Percentiles rank a stretch among this genome's conserved stretches.
phyloP scores from a whole-genome alignment of 2,797 vertebrate species.

The Pelochelys cantorii region DNA sequence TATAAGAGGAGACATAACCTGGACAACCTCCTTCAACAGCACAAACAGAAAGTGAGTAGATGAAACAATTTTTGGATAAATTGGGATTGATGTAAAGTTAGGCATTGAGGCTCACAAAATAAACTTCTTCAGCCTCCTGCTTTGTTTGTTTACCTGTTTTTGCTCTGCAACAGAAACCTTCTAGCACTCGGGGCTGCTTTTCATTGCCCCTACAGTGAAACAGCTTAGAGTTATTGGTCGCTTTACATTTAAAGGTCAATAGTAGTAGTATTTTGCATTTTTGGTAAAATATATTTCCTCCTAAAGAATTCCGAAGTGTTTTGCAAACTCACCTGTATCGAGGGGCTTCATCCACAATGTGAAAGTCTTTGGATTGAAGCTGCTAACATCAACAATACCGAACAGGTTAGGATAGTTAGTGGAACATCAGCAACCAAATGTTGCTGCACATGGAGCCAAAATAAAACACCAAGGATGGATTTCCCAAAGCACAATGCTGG shows the following conservation, averaged over 20 bases:
- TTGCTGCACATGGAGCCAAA: neutral
- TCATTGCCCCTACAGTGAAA: conserved; percentile 6
- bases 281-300: neutral
- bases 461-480: neutral
- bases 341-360: neutral
- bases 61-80: neutral
- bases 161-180: neutral
- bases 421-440: neutral
- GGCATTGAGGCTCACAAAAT: neutral
- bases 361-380: neutral
- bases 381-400: neutral
- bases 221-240: neutral
- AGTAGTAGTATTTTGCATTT: neutral
- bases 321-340: neutral
- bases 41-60: conserved; percentile 87
- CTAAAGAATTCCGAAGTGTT: neutral
- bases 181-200: neutral
- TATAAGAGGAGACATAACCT: conserved; percentile 98
- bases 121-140: neutral
- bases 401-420: neutral
- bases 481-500: neutral
- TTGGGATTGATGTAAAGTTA: neutral
- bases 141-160: conserved; percentile 25
- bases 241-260: conserved; percentile 8
- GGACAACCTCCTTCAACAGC: conserved; percentile 96